These are phyloP conservation scores for Orchesella flavescens DNA, from an alignment of 2,888 invertebrate species.

Conservation along the genomic window DNA sequence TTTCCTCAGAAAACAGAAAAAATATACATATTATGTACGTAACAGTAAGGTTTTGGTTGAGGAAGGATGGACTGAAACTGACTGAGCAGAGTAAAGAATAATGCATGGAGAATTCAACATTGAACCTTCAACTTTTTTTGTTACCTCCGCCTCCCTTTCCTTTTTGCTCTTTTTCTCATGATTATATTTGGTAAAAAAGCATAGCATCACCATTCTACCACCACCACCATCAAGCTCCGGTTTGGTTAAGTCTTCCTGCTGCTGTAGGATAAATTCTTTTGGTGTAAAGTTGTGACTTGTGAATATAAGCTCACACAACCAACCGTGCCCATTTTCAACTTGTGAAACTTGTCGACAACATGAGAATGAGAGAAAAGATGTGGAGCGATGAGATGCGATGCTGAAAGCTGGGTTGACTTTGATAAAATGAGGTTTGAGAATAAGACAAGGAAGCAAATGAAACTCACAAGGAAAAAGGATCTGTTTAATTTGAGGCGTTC, in stretches of 20 bases:
- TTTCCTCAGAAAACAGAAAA: not conserved
- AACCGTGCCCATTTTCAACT: not conserved
- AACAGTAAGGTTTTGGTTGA: not conserved
- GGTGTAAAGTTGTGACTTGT: too few species aligned
- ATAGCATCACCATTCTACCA: too few species aligned
- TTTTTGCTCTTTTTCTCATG: not conserved
- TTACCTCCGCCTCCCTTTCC: not conserved
- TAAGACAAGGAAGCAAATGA: conserved; percentile 42
- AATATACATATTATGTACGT: too few species aligned
- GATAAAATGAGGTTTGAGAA: conserved; percentile 50
- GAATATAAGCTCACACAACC: too few species aligned
- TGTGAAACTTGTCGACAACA: conserved; percentile 40
- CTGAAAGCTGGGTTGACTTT: conserved; percentile 56
- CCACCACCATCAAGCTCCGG: too few species aligned
- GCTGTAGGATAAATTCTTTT: too few species aligned
- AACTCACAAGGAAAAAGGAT: conserved; percentile 38
- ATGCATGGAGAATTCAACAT: not conserved
- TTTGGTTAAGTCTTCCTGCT: too few species aligned
- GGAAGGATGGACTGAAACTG: conserved; percentile 1
- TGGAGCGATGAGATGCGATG: conserved; percentile 21
- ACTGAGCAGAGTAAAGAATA: not conserved
- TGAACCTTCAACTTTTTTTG: not conserved
- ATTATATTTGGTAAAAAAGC: too few species aligned
- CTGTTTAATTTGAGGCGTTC: conserved; percentile 59
- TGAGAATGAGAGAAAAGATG: conserved; percentile 11